Percentiles rank a stretch among this genome's conserved stretches.
Evolutionary conservation across 2,797 vertebrate genomes (phyloP).

Genomic region (Podargus strigoides): DNA sequence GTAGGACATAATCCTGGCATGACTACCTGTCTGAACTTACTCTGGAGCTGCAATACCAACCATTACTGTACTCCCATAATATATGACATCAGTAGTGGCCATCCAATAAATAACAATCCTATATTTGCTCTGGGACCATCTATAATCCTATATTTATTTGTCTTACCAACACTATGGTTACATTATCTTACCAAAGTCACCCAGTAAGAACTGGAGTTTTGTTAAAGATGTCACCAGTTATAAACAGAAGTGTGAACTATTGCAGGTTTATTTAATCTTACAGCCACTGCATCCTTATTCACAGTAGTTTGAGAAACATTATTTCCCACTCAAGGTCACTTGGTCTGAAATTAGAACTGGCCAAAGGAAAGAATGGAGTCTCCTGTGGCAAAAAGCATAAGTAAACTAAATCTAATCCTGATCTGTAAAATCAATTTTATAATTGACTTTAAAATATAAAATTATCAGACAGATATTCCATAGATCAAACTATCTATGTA

Average conservation of each 20-base stretch:
- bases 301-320: constrained; percentile 15
- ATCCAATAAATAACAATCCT: not conserved
- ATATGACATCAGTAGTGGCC: not conserved
- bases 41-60: not conserved
- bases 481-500: not conserved
- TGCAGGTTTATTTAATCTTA: constrained; percentile 44
- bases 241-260: constrained; percentile 43
- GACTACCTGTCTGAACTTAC: not conserved
- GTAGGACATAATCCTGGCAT: not conserved
- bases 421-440: not conserved
- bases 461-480: not conserved
- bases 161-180: constrained; percentile 15
- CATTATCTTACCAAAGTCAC: constrained; percentile 45
- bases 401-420: not conserved
- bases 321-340: constrained; percentile 21
- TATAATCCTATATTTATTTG: constrained; percentile 30
- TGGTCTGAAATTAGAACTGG: not conserved
- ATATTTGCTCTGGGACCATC: not conserved
- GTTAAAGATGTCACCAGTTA: constrained; percentile 26
- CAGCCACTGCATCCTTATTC: not conserved
- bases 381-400: not conserved
- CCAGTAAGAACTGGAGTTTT: constrained; percentile 21
- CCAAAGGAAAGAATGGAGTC: not conserved
- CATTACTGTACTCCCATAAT: not conserved
- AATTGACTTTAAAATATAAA: not conserved